Conservation (phyloP, 2,797 vertebrate genomes). For the Linurgus olivaceus region DNA sequence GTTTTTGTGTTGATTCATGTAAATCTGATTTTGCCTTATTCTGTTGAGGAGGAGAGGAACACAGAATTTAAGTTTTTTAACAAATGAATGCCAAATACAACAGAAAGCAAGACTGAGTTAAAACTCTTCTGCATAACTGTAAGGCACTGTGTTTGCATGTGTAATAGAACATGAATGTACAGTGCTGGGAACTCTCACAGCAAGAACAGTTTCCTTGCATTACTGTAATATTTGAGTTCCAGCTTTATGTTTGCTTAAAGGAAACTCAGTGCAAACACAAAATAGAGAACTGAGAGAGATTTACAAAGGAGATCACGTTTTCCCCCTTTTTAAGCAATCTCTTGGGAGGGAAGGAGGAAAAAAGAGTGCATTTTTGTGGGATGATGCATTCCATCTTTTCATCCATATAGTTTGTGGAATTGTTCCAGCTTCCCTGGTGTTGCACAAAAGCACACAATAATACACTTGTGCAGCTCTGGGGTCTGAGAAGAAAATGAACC, state of each 20-base stretch:
- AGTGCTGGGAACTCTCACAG: neutral
- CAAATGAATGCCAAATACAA: neutral
- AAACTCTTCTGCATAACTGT: neutral
- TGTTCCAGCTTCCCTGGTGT: constrained; percentile 41
- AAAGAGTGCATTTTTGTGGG: constrained; percentile 40
- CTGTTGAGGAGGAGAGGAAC: neutral
- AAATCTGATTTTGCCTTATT: neutral
- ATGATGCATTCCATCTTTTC: constrained; percentile 63
- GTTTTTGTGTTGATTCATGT: constrained; percentile 13
- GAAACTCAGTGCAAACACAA: neutral
- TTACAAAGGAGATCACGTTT: constrained; percentile 21
- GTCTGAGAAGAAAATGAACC: constrained; percentile 41
- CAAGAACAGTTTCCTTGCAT: neutral
- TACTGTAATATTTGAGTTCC: constrained; percentile 26
- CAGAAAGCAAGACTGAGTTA: neutral
- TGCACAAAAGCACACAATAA: constrained; percentile 51
- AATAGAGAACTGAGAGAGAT: neutral
- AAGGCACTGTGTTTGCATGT: neutral
- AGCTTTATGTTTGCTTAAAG: neutral
- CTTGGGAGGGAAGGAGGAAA: neutral
- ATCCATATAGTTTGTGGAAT: constrained; percentile 48
- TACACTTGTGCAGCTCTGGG: constrained; percentile 33
- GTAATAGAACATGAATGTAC: neutral
- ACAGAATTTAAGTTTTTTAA: neutral
- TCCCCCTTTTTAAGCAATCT: neutral